A percentile compares a stretch with the other conserved stretches of the same genome.
Conservation (phyloP, 2,113 vertebrate genomes). For the Prietella phreatophila region DNA sequence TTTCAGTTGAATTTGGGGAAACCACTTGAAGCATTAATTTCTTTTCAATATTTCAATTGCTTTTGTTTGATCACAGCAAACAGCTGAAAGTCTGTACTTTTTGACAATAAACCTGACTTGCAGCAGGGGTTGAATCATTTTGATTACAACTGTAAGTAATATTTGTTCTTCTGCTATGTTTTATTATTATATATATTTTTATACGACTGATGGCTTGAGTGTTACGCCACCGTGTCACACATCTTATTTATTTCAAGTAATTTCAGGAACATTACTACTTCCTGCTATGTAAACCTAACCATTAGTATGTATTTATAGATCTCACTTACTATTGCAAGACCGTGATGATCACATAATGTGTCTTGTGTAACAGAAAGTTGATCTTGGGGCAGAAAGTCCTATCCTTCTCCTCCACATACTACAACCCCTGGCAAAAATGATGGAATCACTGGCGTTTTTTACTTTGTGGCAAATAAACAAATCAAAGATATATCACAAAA, state of each 20-base stretch:
- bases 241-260: neutral
- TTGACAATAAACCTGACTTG: no score
- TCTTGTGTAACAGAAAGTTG: neutral
- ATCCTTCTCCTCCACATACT: neutral
- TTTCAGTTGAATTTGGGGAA: no score
- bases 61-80: no score
- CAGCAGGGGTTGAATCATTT: no score
- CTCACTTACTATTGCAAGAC: neutral
- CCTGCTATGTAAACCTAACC: constrained; percentile 1
- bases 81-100: no score
- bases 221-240: neutral
- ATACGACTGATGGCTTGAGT: neutral
- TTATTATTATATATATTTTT: neutral
- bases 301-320: neutral
- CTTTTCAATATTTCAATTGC: no score
- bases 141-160: neutral
- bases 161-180: neutral
- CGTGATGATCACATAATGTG: constrained; percentile 22
- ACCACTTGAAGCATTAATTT: no score
- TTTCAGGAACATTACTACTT: constrained; percentile 2
- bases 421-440: no score
- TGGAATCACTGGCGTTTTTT: no score
- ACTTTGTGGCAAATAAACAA: no score
- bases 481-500: no score
- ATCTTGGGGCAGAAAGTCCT: neutral